Evolutionary conservation across 1,140 invertebrate genomes (phyloP).

Genomic region (Cotesia chilonis): DNA sequence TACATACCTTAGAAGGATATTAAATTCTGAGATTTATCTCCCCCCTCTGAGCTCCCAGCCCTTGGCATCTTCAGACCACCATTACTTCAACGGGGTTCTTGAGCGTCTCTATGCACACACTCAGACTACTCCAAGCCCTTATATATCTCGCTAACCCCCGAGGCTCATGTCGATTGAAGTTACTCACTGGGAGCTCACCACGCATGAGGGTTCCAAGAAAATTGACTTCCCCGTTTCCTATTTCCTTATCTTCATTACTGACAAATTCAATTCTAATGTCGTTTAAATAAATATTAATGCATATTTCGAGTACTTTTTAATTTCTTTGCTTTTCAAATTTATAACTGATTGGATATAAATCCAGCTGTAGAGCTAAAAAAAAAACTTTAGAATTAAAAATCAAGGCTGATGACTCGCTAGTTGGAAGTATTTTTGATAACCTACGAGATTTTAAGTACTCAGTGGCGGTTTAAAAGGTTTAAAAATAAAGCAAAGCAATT

Average conservation of each 20-base stretch:
- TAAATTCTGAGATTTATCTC: slow-evolving; percentile 62
- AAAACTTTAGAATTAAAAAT: too few species aligned
- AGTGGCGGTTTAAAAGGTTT: slow-evolving; percentile 16
- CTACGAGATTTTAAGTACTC: background rate
- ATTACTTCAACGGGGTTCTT: slow-evolving; percentile 39
- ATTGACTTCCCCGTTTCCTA: slow-evolving; percentile 2
- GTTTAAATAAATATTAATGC: slow-evolving; percentile 4
- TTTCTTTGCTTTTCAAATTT: background rate
- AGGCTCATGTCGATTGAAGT: slow-evolving; percentile 12
- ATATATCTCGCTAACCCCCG: background rate
- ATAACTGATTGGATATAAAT: background rate
- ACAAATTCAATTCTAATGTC: slow-evolving; percentile 1
- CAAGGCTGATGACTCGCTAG: too few species aligned
- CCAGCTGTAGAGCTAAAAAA: too few species aligned
- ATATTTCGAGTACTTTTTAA: background rate
- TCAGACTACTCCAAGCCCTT: background rate
- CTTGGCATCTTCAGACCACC: slow-evolving; percentile 34
- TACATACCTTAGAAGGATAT: slow-evolving; percentile 60
- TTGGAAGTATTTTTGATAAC: background rate
- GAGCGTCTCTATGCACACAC: slow-evolving; percentile 23
- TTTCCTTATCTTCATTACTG: slow-evolving; percentile 1
- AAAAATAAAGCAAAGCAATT: slow-evolving; percentile 18
- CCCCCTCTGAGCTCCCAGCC: slow-evolving; percentile 31
- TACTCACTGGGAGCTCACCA: background rate
- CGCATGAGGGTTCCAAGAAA: slow-evolving; percentile 14